Evolutionary conservation across 2,113 vertebrate genomes (phyloP).

Genomic region (Sinosuthora webbiana): DNA sequence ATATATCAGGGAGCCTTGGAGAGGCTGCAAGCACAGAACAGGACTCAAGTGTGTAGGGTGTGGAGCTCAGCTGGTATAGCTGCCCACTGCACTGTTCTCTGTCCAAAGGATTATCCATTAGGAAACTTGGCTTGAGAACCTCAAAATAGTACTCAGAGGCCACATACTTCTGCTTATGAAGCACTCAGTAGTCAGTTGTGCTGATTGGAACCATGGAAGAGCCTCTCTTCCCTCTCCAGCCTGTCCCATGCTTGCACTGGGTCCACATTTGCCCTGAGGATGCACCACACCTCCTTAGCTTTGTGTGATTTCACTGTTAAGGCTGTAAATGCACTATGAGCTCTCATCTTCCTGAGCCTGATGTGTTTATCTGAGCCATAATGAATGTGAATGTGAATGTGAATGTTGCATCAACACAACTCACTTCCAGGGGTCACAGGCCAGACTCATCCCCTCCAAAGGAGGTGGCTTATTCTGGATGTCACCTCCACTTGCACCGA

Average conservation of each 20-base stretch:
- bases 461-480: background rate
- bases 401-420: background rate
- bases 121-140: background rate
- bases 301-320: background rate
- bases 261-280: background rate
- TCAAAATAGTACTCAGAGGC: background rate
- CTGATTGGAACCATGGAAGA: background rate
- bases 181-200: no score
- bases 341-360: background rate
- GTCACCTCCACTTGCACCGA: rapidly evolving
- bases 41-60: background rate
- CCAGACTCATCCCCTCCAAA: background rate
- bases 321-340: background rate
- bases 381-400: no score
- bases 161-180: background rate
- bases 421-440: background rate
- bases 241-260: background rate
- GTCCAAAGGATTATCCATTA: background rate
- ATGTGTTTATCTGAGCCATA: background rate
- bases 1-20: background rate
- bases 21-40: background rate
- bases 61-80: background rate
- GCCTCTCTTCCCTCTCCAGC: background rate
- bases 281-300: background rate
- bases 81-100: background rate